phyloP scores from a whole-genome alignment of 2,113 vertebrate genomes.

The Acanthochromis polyacanthus region DNA sequence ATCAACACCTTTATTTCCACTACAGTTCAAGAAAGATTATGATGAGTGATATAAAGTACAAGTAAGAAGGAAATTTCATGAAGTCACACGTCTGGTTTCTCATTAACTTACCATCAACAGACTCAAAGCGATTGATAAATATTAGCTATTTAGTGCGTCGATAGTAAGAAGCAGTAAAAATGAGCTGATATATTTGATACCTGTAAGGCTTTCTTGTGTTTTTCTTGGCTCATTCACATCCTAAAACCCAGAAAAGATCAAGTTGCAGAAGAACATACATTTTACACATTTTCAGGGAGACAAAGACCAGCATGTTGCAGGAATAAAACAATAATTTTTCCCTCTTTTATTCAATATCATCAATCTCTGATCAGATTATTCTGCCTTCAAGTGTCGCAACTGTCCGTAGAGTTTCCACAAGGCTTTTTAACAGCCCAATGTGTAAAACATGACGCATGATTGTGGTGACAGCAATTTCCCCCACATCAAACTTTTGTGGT shows the following conservation, averaged over 20 bases:
- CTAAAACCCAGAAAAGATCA: not conserved
- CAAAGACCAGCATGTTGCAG: too few relatives aligned
- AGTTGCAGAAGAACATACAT: not conserved
- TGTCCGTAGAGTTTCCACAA: not conserved
- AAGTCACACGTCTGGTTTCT: not conserved
- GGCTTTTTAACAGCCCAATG: too few relatives aligned
- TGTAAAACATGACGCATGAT: not conserved
- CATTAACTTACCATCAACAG: too few relatives aligned
- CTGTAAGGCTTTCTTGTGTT: too few relatives aligned
- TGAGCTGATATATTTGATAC: too few relatives aligned
- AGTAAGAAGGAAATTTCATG: slow-evolving; percentile 21
- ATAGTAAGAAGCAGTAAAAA: too few relatives aligned
- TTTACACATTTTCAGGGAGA: too few relatives aligned
- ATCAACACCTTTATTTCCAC: slow-evolving; percentile 30
- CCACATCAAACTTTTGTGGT: not conserved
- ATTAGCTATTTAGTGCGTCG: too few relatives aligned
- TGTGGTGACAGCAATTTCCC: not conserved
- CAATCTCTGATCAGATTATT: too few relatives aligned
- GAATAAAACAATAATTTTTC: too few relatives aligned
- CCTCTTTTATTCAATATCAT: too few relatives aligned
- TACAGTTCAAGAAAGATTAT: slow-evolving; percentile 44
- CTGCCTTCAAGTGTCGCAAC: not conserved
- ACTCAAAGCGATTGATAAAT: too few relatives aligned
- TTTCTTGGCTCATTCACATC: not conserved
- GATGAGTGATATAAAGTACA: slow-evolving; percentile 38